phyloP scores from a whole-genome alignment of 2,888 invertebrate genomes.

The Cephalotes varians region DNA sequence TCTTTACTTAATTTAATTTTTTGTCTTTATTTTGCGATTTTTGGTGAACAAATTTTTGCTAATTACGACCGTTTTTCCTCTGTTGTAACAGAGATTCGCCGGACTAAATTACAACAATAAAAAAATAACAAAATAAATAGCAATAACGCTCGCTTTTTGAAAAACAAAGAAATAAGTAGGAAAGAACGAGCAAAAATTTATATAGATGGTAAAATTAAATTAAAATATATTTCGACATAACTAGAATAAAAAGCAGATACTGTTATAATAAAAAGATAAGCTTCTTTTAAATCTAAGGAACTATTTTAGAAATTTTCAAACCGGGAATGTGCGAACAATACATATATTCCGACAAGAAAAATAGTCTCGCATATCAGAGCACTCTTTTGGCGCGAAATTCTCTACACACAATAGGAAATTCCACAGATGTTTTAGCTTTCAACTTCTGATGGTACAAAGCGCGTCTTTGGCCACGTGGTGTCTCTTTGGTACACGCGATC shows the following conservation, averaged over 20 bases:
- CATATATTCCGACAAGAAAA: background rate
- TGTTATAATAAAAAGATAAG: background rate
- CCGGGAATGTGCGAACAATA: background rate
- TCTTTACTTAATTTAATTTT: constrained; percentile 3
- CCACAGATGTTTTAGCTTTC: constrained; percentile 33
- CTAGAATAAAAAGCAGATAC: too few relatives aligned
- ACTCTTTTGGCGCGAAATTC: constrained; percentile 21
- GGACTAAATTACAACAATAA: background rate
- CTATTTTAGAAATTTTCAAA: background rate
- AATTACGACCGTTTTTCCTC: background rate
- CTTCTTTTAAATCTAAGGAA: background rate
- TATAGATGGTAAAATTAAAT: too few relatives aligned
- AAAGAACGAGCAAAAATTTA: too few relatives aligned
- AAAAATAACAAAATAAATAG: background rate
- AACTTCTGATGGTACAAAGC: constrained; percentile 25
- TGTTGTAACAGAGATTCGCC: background rate
- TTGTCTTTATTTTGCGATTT: background rate
- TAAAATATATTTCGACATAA: too few relatives aligned
- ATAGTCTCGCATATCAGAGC: background rate
- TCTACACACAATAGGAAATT: constrained; percentile 42
- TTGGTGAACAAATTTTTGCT: background rate
- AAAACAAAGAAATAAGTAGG: too few relatives aligned
- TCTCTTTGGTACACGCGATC: constrained; percentile 20
- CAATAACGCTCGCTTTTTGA: too few relatives aligned
- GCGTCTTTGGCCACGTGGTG: constrained; percentile 13